Conservation (phyloP, 2,797 vertebrate species). For the Oophaga sylvatica region DNA sequence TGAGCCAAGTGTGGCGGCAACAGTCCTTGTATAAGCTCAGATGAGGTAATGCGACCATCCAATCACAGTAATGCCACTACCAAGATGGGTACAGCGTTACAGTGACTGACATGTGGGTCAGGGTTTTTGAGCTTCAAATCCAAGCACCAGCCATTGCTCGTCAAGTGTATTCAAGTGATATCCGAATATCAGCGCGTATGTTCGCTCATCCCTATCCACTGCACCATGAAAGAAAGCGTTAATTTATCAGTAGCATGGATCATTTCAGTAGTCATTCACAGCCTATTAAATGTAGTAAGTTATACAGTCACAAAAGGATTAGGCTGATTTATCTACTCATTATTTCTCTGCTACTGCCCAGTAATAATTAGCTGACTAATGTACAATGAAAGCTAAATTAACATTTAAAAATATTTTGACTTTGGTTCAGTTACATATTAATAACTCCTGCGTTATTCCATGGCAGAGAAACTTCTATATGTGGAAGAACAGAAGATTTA, state of each 20-base stretch:
- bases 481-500: neutral
- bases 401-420: neutral
- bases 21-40: no score
- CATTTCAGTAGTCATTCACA: slow-evolving; percentile 40
- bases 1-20: no score
- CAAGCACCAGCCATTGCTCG: no score
- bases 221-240: neutral
- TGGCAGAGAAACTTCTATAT: neutral
- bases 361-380: slow-evolving; percentile 29
- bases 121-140: no score
- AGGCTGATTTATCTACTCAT: slow-evolving; percentile 12
- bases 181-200: no score
- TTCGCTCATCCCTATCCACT: neutral
- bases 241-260: slow-evolving; percentile 24
- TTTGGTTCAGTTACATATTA: neutral
- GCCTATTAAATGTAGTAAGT: slow-evolving; percentile 27
- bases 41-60: no score
- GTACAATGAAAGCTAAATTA: slow-evolving; percentile 7
- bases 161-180: no score
- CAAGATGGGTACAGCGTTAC: no score
- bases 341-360: slow-evolving; percentile 20
- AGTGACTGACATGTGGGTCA: no score
- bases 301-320: slow-evolving; percentile 33
- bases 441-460: neutral
- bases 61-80: no score